phyloP scores from a whole-genome alignment of 2,797 vertebrate species.

The Mastacembelus armatus region DNA sequence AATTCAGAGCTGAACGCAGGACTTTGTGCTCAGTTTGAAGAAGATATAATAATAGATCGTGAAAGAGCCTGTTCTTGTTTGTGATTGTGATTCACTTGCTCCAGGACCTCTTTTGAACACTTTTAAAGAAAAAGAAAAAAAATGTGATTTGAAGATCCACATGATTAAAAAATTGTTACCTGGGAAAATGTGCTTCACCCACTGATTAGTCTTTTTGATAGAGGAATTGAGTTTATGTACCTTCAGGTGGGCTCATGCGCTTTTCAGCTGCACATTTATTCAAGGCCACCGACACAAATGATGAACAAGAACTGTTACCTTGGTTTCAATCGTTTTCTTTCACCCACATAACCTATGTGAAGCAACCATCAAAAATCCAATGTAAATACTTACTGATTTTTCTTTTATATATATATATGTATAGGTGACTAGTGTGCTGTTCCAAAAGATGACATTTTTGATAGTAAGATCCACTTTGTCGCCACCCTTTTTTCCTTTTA shows the following conservation, averaged over 20 bases:
- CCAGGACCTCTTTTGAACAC: conserved; percentile 70
- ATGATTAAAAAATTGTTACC: conserved; percentile 64
- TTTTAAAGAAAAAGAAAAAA: conserved; percentile 72
- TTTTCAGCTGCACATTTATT: conserved; percentile 73
- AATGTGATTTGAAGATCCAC: conserved; percentile 68
- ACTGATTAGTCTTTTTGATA: conserved; percentile 62
- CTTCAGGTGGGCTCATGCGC: conserved; percentile 64
- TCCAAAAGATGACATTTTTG: conserved; percentile 80
- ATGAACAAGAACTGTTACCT: conserved; percentile 62
- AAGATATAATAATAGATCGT: conserved; percentile 67
- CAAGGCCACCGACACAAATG: conserved; percentile 64
- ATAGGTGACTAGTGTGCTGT: conserved; percentile 86
- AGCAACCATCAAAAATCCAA: conserved; percentile 71
- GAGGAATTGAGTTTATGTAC: conserved; percentile 59
- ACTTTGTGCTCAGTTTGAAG: conserved; percentile 66
- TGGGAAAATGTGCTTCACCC: conserved; percentile 41
- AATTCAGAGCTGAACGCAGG: conserved; percentile 62
- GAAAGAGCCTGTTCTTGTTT: conserved; percentile 68
- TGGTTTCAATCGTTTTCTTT: conserved; percentile 59
- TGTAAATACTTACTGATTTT: conserved; percentile 85
- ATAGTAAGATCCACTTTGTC: conserved; percentile 79
- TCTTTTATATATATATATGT: conserved; percentile 83
- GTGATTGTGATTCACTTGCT: conserved; percentile 76
- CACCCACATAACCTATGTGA: conserved; percentile 65
- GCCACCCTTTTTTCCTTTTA: conserved; percentile 47